Evolutionary conservation across 2,113 vertebrate species (phyloP).

Genomic region (Tetrax tetrax): DNA sequence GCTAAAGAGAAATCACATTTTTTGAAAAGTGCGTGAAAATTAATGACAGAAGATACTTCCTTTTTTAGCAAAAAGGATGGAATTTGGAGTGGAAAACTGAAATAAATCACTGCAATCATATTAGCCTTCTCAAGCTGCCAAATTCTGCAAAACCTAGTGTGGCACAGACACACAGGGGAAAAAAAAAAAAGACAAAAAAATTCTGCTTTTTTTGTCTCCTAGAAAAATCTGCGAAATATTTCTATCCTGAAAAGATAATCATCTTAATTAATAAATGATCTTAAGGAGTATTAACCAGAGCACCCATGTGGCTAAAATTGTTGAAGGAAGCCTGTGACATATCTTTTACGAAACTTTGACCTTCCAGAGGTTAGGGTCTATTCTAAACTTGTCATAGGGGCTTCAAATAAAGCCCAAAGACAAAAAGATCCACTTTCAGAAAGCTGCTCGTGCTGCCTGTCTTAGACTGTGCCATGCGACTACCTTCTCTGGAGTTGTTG

Average conservation of each 20-base stretch:
- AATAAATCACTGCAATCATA: background rate
- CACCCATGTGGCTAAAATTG: background rate
- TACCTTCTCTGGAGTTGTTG: background rate
- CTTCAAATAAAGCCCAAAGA: background rate
- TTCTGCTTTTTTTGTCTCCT: background rate
- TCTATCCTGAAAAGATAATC: background rate
- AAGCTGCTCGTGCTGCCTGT: background rate
- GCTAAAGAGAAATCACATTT: background rate
- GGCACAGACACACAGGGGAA: background rate
- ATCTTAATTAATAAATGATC: background rate
- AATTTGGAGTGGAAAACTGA: conserved; percentile 2
- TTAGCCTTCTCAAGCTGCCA: background rate
- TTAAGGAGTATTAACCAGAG: background rate
- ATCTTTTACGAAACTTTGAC: background rate
- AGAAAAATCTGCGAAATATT: background rate
- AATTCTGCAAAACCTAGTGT: background rate
- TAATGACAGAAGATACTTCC: background rate
- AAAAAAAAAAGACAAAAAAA: background rate
- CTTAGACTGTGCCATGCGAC: background rate
- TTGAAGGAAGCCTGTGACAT: background rate
- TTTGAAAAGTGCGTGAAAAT: conserved; percentile 16
- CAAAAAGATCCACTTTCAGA: background rate
- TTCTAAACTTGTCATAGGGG: background rate
- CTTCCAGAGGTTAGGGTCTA: background rate
- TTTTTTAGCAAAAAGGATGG: background rate